phyloP scores from a whole-genome alignment of 2,888 invertebrate species.

The Hirudinaria manillensis region DNA sequence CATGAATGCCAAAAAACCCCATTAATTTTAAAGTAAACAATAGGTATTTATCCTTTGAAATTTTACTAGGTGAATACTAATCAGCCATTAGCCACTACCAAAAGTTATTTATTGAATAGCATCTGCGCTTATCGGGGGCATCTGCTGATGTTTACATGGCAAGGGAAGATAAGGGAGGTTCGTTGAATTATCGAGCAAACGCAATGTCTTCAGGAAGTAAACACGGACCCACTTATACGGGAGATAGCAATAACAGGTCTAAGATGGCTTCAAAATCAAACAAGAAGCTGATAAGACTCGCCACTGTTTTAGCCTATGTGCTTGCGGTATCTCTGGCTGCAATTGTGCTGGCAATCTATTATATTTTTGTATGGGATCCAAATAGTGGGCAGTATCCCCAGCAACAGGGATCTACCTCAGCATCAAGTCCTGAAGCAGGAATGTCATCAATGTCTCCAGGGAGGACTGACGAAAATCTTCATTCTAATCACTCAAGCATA shows the following conservation, averaged over 20 bases:
- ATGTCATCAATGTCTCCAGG: not conserved
- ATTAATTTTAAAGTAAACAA: no score
- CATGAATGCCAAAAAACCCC: no score
- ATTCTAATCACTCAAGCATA: not conserved
- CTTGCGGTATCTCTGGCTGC: slow-evolving; percentile 88
- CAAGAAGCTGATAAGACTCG: slow-evolving; percentile 78
- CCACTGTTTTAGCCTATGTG: slow-evolving; percentile 87
- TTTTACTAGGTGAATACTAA: no score
- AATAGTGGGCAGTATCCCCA: slow-evolving; percentile 26
- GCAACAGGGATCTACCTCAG: not conserved
- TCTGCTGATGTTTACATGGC: slow-evolving; percentile 6
- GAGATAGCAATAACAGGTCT: slow-evolving; percentile 39
- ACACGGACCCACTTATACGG: slow-evolving; percentile 41
- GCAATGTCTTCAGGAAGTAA: slow-evolving; percentile 37
- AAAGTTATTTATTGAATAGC: no score
- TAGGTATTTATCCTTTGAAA: no score
- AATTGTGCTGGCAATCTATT: slow-evolving; percentile 85
- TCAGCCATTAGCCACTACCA: no score
- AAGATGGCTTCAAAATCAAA: slow-evolving; percentile 53
- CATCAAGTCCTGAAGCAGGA: not conserved
- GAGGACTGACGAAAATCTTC: not conserved
- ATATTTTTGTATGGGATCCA: slow-evolving; percentile 81
- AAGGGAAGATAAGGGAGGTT: not conserved
- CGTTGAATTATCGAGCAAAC: slow-evolving; percentile 30
- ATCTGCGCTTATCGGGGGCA: no score